Conservation (phyloP, 2,113 vertebrate genomes). For the Chaetura pelagica region DNA sequence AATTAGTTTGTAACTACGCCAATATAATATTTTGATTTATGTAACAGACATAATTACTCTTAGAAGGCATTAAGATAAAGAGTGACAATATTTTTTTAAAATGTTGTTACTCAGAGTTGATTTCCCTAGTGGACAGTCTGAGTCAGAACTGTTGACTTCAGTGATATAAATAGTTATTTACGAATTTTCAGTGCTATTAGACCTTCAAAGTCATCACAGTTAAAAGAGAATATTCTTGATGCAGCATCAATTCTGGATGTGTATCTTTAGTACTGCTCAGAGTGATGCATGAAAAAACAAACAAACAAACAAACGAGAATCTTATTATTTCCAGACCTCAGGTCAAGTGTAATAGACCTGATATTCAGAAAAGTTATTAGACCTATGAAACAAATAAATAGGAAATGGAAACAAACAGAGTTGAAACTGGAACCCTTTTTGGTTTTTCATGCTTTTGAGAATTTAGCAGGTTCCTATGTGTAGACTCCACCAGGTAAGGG, state of each 20-base stretch:
- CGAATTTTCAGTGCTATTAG: slow-evolving; percentile 13
- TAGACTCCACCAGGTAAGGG: accelerated
- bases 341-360: neutral
- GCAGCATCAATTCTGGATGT: neutral
- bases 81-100: neutral
- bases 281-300: neutral
- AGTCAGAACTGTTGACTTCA: slow-evolving; percentile 5
- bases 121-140: neutral
- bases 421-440: neutral
- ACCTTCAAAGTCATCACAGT: neutral
- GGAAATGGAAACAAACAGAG: neutral
- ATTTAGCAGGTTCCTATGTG: neutral
- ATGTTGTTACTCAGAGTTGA: neutral
- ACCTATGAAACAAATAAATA: neutral
- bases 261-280: neutral
- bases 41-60: neutral
- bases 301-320: neutral
- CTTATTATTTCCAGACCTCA: neutral
- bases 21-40: neutral
- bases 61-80: neutral
- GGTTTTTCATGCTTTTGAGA: neutral
- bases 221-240: neutral
- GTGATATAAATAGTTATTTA: slow-evolving; percentile 42
- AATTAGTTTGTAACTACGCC: neutral
- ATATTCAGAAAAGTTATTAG: neutral